Evolutionary conservation across 2,888 invertebrate species (phyloP), one percentile per base, ranked within the genome.

Genomic region (Parnassius smintheus): DNA sequence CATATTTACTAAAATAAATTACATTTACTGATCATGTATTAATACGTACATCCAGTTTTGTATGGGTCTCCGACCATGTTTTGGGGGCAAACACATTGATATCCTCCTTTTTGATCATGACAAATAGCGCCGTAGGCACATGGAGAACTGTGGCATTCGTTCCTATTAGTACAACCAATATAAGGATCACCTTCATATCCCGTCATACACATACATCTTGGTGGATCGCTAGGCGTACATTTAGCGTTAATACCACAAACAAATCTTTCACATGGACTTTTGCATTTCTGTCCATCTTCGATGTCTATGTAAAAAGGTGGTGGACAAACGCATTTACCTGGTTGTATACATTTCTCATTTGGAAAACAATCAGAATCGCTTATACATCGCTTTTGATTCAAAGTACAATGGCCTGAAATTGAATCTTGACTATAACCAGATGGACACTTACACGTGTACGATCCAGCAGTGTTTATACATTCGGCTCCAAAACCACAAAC

Each of bases 301-400:
- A 95, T 94, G 79, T 98, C 98, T 44, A 95, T 93, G 82, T 96
- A 97, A 87, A 95, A 98, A 0, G 98, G 98, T 18, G 97, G 97
- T 42, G 97, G 96, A 78, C 98, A 98, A 18, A 97, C 94, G 77
- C 98, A 98, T 85, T 97, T 96, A 1, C 98, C 98, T 1, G 97
- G 97, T 81, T 98, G 96, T 41, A 97, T 95, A 80, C 98, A 98
- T 83, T 96, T 96, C 85, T 98, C 97, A 79, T 98, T 98, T 0
- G 95, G 83, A 61, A 94, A 94, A 78, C 98, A 98, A 78, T 98
- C 97, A 62, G 94, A 94, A 77, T 98, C 97, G 68, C 94, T 94
- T 2, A 95, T 93, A 77, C 98, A 98, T 67, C 95, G 94, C 69
- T 96, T 95, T 80, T 96, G 96, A 64, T 96, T 96, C 10, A 96